Evolutionary conservation across 2,113 vertebrate species (phyloP).

Genomic region (Podarcis muralis): DNA sequence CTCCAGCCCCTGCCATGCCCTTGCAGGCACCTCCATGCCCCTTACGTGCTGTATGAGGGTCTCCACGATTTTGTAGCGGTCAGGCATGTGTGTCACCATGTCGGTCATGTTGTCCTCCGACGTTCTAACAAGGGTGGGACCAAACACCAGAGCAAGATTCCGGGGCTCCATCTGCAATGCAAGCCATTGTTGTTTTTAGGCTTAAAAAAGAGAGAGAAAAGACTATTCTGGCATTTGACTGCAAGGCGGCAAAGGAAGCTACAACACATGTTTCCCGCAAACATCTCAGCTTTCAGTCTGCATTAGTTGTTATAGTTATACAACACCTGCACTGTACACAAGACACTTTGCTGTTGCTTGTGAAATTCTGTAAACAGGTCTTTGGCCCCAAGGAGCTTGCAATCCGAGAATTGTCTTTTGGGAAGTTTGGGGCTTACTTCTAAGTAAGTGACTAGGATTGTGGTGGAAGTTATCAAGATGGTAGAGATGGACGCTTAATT

Average conservation of each 20-base stretch:
- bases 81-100: constrained; percentile 99
- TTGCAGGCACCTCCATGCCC: background rate
- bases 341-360: background rate
- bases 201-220: background rate
- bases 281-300: background rate
- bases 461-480: too few relatives aligned
- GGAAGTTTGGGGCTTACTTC: background rate
- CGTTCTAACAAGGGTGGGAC: constrained; percentile 91
- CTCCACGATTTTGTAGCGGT: constrained; percentile 97
- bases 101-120: constrained; percentile 99
- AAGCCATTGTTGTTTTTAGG: background rate
- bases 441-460: background rate
- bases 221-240: background rate
- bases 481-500: too few relatives aligned
- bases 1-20: background rate
- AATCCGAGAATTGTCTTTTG: background rate
- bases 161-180: constrained; percentile 91
- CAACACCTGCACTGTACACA: background rate
- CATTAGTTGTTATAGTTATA: background rate
- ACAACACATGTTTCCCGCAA: background rate
- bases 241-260: background rate
- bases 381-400: background rate
- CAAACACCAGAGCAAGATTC: constrained; percentile 95
- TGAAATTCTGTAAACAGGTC: background rate
- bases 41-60: constrained; percentile 94